Percentiles rank a stretch among this genome's conserved stretches.
These are phyloP conservation scores for Troides oblongomaculatus DNA, from an alignment of 2,888 invertebrate genomes.

Conservation along the genomic window DNA sequence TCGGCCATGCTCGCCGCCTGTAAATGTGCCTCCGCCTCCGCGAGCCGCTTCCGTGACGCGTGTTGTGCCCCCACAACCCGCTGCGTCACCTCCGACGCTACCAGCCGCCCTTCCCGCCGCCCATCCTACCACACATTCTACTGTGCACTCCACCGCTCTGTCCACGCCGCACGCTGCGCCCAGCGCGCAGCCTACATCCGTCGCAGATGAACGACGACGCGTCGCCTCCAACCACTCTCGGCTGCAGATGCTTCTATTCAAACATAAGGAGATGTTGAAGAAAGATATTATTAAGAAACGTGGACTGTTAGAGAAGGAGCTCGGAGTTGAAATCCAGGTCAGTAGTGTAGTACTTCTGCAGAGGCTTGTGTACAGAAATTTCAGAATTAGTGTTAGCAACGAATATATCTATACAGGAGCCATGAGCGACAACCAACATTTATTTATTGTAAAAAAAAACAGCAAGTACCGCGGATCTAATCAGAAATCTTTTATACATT, in stretches of 20 bases:
- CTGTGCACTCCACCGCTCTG: constrained; percentile 32
- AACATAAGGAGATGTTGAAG: constrained; percentile 94
- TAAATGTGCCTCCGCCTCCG: constrained; percentile 38
- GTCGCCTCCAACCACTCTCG: constrained; percentile 79
- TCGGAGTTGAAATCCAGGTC: constrained; percentile 94
- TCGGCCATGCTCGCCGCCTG: constrained; percentile 32
- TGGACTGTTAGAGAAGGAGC: constrained; percentile 91
- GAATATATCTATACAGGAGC: too few species aligned
- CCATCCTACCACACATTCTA: constrained; percentile 36
- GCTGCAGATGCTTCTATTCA: constrained; percentile 87
- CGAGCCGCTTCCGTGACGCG: constrained; percentile 37
- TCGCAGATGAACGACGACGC: constrained; percentile 73
- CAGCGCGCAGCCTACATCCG: constrained; percentile 35
- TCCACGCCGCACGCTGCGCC: constrained; percentile 28
- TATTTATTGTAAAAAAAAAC: too few species aligned
- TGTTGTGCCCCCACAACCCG: constrained; percentile 10
- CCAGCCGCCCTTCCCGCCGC: constrained; percentile 27
- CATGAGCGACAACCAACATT: neutral
- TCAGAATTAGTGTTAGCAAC: neutral
- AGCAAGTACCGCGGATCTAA: too few species aligned
- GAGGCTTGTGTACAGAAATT: neutral
- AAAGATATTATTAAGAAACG: constrained; percentile 96
- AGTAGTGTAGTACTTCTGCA: constrained; percentile 56
- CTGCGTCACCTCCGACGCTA: neutral
- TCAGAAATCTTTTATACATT: too few species aligned